phyloP scores from a whole-genome alignment of 2,888 invertebrate genomes.

The Lordiphosa fenestrarum region DNA sequence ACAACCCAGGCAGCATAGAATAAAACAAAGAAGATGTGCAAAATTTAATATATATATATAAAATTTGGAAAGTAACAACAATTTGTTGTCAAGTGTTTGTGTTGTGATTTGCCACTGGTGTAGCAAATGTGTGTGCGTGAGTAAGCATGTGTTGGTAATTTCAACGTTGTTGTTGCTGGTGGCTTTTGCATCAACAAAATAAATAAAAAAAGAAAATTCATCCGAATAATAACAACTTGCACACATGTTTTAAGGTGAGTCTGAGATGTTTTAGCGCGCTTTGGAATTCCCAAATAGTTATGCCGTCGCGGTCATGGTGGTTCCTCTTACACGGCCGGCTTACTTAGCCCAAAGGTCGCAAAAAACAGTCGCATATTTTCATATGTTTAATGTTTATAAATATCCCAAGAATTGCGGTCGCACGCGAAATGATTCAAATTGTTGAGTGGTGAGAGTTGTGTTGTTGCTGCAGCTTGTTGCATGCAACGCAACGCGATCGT shows the following conservation, averaged over 20 bases:
- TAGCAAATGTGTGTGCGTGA: conserved; percentile 21
- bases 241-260: conserved; percentile 39
- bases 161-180: conserved; percentile 45
- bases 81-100: background rate
- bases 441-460: conserved; percentile 34
- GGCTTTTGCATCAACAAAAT: conserved; percentile 13
- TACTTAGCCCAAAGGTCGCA: no score
- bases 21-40: no score
- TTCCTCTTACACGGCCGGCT: no score
- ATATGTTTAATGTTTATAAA: conserved; percentile 19
- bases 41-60: no score
- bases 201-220: conserved; percentile 12
- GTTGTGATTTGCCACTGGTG: conserved; percentile 16
- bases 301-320: no score
- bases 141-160: conserved; percentile 38
- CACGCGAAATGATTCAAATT: conserved; percentile 50
- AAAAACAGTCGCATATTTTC: no score
- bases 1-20: no score
- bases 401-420: conserved; percentile 46
- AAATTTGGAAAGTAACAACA: no score
- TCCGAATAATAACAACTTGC: conserved; percentile 13
- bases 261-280: conserved; percentile 4
- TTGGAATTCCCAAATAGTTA: no score
- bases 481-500: conserved; percentile 40
- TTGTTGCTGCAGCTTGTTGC: conserved; percentile 52